Evolutionary conservation across 2,113 vertebrate species (phyloP).

Genomic region (Pollachius pollachius): DNA sequence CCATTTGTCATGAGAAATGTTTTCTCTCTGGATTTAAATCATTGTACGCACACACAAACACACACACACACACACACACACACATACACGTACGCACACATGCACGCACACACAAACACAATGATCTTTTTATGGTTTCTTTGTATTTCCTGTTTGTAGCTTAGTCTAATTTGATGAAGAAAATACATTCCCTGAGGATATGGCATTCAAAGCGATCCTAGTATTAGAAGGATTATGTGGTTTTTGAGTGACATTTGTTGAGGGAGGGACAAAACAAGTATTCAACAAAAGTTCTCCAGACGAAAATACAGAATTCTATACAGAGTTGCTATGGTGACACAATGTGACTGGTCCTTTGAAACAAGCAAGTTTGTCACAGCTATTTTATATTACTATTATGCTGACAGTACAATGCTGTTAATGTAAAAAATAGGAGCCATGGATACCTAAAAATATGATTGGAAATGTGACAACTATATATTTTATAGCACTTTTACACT

Average conservation of each 20-base stretch:
- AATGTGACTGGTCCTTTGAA: too few species aligned
- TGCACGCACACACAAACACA: constrained; percentile 6
- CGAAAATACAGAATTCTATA: too few species aligned
- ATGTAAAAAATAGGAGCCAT: too few species aligned
- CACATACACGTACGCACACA: constrained; percentile 1
- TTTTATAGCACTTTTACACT: too few species aligned
- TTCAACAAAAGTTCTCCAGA: constrained; percentile 24
- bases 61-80: too few species aligned
- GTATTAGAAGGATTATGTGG: too few species aligned
- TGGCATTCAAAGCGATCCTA: constrained; percentile 39
- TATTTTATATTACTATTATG: too few species aligned
- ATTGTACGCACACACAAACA: not conserved
- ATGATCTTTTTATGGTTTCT: constrained; percentile 36
- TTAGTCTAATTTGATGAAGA: constrained; percentile 60
- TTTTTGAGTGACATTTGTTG: not conserved
- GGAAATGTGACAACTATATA: too few species aligned
- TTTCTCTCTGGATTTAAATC: constrained; percentile 45
- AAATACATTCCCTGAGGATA: constrained; percentile 47
- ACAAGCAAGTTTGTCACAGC: too few species aligned
- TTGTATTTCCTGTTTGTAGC: constrained; percentile 35
- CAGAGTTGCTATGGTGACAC: too few species aligned
- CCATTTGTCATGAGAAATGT: constrained; percentile 44
- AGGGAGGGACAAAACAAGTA: constrained; percentile 2
- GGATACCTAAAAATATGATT: too few species aligned
- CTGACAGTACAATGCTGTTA: too few species aligned